These are phyloP conservation scores for Palythoa grandiflora DNA, from an alignment of 92 coral and sea anemone species.

Conservation along the genomic window DNA sequence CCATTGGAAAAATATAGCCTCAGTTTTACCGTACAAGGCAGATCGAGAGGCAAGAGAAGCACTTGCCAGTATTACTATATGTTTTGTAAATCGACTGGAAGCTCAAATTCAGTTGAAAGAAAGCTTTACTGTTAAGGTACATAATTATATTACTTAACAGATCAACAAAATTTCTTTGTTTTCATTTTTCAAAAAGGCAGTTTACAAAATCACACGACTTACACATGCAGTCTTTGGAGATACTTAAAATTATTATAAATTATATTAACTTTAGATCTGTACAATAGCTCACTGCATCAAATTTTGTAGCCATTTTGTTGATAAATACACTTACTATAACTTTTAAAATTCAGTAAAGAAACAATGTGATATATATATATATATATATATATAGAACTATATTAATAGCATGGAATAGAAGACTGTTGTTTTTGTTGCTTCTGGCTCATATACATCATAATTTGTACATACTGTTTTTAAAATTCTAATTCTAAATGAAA, in stretches of 20 bases:
- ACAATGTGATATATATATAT: too few relatives aligned
- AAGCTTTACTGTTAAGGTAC: conserved; percentile 60
- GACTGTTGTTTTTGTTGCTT: too few relatives aligned
- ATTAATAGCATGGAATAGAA: too few relatives aligned
- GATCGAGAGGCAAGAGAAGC: conserved; percentile 19
- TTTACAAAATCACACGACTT: background rate
- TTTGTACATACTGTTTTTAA: too few relatives aligned
- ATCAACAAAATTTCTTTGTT: background rate
- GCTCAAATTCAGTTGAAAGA: conserved; percentile 32
- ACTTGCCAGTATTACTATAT: conserved; percentile 34
- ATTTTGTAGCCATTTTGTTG: too few relatives aligned
- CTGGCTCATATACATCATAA: too few relatives aligned
- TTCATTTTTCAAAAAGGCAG: background rate
- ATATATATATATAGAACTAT: too few relatives aligned
- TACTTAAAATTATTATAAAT: background rate
- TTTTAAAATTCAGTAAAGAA: too few relatives aligned
- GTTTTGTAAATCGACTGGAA: conserved; percentile 56
- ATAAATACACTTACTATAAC: too few relatives aligned
- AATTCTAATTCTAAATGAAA: too few relatives aligned
- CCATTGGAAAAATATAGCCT: conserved; percentile 26
- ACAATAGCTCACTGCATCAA: too few relatives aligned
- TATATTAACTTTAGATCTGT: too few relatives aligned
- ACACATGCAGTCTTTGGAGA: background rate
- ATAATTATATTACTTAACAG: background rate
- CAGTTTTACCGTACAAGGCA: conserved; percentile 16